Evolutionary conservation across 2,888 invertebrate species (phyloP), one percentile per base, ranked within the genome.

Genomic region (Nipponacmea schrenckii): DNA sequence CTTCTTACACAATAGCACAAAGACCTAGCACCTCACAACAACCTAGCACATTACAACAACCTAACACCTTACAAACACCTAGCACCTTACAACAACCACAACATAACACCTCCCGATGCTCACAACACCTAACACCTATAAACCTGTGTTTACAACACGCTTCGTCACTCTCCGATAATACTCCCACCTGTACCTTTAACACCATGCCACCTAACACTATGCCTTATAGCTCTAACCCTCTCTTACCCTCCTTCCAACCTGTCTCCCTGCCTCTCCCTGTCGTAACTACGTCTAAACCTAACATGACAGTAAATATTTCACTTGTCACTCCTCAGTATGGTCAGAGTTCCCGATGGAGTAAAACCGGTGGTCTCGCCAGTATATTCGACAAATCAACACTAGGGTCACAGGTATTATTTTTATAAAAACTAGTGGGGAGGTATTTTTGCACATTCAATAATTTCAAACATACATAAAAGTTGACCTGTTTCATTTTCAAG

Each of bases 361-460:
- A 83, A 77, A 68, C 66, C 64, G 74, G 77, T 20, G 78, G 79
- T 73, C 79, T 83, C 26, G 77, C 78, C 66, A 82, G 79, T 69
- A 79, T 83, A 10, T 82, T 83, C 72, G 84, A 85, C 68, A 82
- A 81, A 69, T 81, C 83, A 8, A 76, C 81, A 26, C 82, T 81
- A 27, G 78, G 81, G 2, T 82, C 80, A 72, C 83, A 84, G 81
- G 84, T 85, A 75, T 80, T 79, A 71, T 14, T 12, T 20, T 27
- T 56, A 5, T 8, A 1, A 39, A 39, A 39, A 39, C 39, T 39
- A 39, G 39, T 39, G 2, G 39, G 39, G 4, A 39, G 39, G 10
- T 39, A 39, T 2, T 39, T 39, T 10, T 39, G 39, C 39, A 39
- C 10, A 2, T 39, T 39, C 7, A 39, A 39, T 39, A 10, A 39